A percentile compares a stretch with the other conserved stretches of the same genome.
These are phyloP conservation scores for Adelosebastes latens DNA, from an alignment of 2,797 vertebrate species.

Conservation along the genomic window DNA sequence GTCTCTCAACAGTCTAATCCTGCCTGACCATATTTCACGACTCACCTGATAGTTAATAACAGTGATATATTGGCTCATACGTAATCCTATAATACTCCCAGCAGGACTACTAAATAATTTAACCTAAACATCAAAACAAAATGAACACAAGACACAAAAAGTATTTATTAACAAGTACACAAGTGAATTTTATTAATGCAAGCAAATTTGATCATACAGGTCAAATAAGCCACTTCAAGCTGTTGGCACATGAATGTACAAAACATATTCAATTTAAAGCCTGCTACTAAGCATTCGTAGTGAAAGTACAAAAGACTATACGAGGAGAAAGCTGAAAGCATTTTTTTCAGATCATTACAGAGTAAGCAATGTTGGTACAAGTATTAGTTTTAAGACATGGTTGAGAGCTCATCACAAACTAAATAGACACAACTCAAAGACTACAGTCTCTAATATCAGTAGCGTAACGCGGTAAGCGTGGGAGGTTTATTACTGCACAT, in stretches of 20 bases:
- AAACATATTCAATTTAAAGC: conserved; percentile 97
- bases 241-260: conserved; percentile 99
- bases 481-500: conserved; percentile 93
- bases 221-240: conserved; percentile 99
- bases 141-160: conserved; percentile 25
- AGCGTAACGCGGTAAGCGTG: conserved; percentile 89
- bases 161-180: conserved; percentile 92
- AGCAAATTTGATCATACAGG: conserved; percentile 98
- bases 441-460: conserved; percentile 91
- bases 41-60: not conserved
- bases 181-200: conserved; percentile 98
- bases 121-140: conserved; percentile 16
- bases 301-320: conserved; percentile 99
- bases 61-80: not conserved
- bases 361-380: conserved; percentile 89
- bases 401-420: conserved; percentile 95
- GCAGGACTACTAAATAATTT: not conserved
- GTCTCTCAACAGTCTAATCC: not conserved
- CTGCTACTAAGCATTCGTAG: conserved; percentile 97
- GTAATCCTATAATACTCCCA: not conserved
- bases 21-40: not conserved
- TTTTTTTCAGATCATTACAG: conserved; percentile 76
- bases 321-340: conserved; percentile 89
- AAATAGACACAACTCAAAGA: conserved; percentile 95
- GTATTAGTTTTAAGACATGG: conserved; percentile 90